Conservation (phyloP, 35 echinoderm and acorn worm genomes). For the Strongylocentrotus purpuratus region DNA sequence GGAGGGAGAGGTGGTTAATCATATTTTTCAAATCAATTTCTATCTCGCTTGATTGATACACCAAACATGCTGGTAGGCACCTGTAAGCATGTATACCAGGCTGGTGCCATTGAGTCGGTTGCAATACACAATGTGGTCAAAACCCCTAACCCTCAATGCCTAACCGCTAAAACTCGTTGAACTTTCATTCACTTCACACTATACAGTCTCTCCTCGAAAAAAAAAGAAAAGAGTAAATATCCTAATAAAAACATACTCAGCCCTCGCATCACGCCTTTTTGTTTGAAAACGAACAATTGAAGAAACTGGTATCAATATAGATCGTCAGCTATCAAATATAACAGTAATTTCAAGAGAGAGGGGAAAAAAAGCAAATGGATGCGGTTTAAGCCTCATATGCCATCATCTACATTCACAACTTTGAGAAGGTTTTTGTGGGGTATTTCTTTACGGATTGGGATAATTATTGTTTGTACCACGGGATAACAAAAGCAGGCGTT, state of each 20-base stretch:
- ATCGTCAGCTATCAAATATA: not conserved
- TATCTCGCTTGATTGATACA: slow-evolving; percentile 18
- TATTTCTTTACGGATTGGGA: not conserved
- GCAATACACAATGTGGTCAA: slow-evolving; percentile 1
- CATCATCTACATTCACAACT: not conserved
- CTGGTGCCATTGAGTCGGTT: not conserved
- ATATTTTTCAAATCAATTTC: slow-evolving; percentile 1
- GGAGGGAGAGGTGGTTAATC: not conserved
- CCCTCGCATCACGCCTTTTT: not conserved
- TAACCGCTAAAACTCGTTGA: slow-evolving; percentile 17
- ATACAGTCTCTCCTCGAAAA: not conserved
- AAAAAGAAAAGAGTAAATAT: not conserved
- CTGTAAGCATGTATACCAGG: not conserved
- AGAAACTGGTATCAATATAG: not conserved
- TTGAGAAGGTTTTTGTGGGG: not conserved
- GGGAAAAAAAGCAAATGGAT: not conserved
- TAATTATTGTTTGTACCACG: not conserved
- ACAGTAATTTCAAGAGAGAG: not conserved
- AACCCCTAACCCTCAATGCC: not conserved
- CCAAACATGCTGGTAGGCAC: not conserved
- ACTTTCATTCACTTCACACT: slow-evolving; percentile 11
- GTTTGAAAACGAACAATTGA: not conserved
- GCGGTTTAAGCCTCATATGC: not conserved
- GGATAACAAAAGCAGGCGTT: not conserved
- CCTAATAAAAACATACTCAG: not conserved